phyloP scores from a whole-genome alignment of 1,140 invertebrate genomes.

The Habropoda laboriosa region DNA sequence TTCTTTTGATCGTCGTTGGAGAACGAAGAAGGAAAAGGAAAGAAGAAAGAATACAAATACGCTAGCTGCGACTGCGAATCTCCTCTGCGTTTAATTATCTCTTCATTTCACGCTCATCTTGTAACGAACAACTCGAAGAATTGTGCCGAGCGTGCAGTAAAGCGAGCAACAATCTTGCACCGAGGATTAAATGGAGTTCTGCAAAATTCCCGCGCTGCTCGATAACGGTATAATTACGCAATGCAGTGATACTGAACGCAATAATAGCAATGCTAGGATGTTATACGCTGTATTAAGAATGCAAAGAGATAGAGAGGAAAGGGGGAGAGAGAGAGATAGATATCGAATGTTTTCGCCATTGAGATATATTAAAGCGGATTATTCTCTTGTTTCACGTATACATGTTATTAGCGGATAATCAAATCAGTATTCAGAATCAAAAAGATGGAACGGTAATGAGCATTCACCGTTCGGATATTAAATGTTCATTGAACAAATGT shows the following conservation, averaged over 20 bases:
- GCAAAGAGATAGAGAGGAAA: background rate
- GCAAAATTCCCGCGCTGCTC: constrained; percentile 7
- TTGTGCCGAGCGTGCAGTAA: background rate
- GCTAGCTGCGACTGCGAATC: background rate
- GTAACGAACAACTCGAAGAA: background rate
- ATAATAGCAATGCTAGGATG: constrained; percentile 64
- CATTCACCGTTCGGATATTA: constrained; percentile 1
- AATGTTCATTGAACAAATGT: constrained; percentile 39
- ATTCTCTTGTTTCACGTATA: constrained; percentile 59
- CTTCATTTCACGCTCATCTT: background rate
- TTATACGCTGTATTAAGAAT: constrained; percentile 42
- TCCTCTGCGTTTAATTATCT: constrained; percentile 5
- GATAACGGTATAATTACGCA: constrained; percentile 46
- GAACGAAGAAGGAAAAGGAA: too few species aligned
- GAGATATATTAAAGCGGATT: constrained; percentile 57
- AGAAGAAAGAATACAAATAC: background rate
- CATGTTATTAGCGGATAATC: constrained; percentile 57
- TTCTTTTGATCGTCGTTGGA: constrained; percentile 29
- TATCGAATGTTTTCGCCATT: constrained; percentile 51
- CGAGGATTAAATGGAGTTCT: constrained; percentile 22
- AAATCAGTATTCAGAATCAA: constrained; percentile 67
- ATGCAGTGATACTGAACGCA: constrained; percentile 69
- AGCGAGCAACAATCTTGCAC: constrained; percentile 13
- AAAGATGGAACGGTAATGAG: constrained; percentile 51
- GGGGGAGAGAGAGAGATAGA: background rate